Base-by-base conservation (phyloP, 2,113 vertebrate genomes). In the Prolemur simus region DNA sequence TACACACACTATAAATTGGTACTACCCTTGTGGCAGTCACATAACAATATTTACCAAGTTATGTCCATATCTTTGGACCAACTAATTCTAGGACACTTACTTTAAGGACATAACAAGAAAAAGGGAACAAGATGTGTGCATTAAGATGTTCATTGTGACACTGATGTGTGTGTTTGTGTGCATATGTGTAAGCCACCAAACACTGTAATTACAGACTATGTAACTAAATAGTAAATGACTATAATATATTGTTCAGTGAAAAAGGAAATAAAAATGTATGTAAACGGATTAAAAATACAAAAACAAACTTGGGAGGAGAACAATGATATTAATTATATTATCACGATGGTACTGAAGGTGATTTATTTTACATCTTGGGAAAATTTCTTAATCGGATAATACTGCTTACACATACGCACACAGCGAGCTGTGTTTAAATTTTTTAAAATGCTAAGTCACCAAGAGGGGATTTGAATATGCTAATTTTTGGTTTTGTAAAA, bases 391-490 rank as follows among this genome's bases (percentile, higher is more conserved):
- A 95, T 37, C 32, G 78, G 52, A 29, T 37, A 95, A 92, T 6
- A 34, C 47, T 68, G 27, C 39, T 23, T 32, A 68, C 11, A 45
- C 34, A 74, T 13, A 54, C 20, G 60, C 32, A 32, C 5, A 54
- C 21, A 82, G 0, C n/a, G 18, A 87, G 15, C 10, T 91, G 3
- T 0, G 21, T 39, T 92, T 27, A 90, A 64, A 66, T 90, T 78
- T 89, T 29, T 47, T 60, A 63, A 63, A 63, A 29, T 87, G 49
- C 21, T 64, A 97, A 98, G 66, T 91, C 73, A 96, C 96, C 54
- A 94, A 71, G 81, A 76, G 81, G 63, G 3, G 18, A 77, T 58
- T 73, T 29, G 21, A 95, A 97, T 96, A 92, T 96, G 74, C 21
- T 69, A 29, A 87, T 95, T 94, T 94, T 42, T 39, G 52, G 80